Conservation (phyloP, 2,888 invertebrate species). For the Brenthis hecate region DNA sequence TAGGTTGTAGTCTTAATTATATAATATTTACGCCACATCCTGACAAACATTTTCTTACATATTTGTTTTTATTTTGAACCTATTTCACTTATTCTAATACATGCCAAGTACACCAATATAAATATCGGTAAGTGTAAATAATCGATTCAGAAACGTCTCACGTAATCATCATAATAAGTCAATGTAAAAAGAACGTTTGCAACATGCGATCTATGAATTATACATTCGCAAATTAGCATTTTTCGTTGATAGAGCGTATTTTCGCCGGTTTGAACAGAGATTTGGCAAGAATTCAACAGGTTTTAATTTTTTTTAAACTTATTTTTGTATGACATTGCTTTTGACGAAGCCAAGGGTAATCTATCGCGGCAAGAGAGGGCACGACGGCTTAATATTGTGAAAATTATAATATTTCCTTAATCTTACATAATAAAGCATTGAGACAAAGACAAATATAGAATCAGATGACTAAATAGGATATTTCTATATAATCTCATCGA, state of each 20-base stretch:
- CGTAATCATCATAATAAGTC: slow-evolving; percentile 17
- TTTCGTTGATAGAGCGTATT: slow-evolving; percentile 11
- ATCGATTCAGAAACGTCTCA: slow-evolving; percentile 4
- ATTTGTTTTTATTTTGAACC: slow-evolving; percentile 3
- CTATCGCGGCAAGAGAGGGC: slow-evolving; percentile 7
- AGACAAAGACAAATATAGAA: too few relatives aligned
- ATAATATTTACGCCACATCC: too few relatives aligned
- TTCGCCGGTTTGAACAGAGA: slow-evolving; percentile 49
- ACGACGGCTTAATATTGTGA: not conserved
- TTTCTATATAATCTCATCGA: too few relatives aligned
- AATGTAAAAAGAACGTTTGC: slow-evolving; percentile 21
- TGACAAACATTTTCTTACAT: too few relatives aligned
- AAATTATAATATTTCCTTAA: too few relatives aligned
- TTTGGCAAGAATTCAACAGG: slow-evolving; percentile 68
- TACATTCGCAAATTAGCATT: slow-evolving; percentile 28
- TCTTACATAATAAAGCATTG: slow-evolving; percentile 1
- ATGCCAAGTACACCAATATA: not conserved
- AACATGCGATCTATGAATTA: slow-evolving; percentile 24
- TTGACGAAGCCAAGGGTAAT: slow-evolving; percentile 54
- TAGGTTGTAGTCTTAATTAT: too few relatives aligned
- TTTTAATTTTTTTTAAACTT: slow-evolving; percentile 57
- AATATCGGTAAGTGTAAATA: not conserved
- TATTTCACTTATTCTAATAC: not conserved
- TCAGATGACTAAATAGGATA: too few relatives aligned
- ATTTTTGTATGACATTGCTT: slow-evolving; percentile 76